Conservation (phyloP, 2,113 vertebrate species). For the Xenotilapia leptura region DNA sequence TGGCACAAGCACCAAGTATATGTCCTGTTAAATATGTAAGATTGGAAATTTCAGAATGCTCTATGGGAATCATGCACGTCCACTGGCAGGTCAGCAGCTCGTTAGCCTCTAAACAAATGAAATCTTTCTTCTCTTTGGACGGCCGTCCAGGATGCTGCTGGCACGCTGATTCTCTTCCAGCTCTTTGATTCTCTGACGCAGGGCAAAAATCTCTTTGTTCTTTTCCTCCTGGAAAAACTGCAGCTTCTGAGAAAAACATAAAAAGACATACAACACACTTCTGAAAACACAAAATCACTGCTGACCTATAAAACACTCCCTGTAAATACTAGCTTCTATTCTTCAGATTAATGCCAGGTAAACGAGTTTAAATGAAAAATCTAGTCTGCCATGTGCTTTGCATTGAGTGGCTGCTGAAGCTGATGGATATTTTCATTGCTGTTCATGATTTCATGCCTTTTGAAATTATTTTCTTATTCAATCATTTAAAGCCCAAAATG, state of each 20-base stretch:
- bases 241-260: slow-evolving; percentile 42
- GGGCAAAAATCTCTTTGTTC: slow-evolving; percentile 39
- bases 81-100: neutral
- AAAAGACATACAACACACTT: neutral
- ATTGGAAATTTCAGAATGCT: neutral
- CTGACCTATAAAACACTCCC: neutral
- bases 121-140: slow-evolving; percentile 33
- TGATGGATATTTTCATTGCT: neutral
- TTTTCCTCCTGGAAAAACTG: slow-evolving; percentile 62
- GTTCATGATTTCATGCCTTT: neutral
- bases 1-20: neutral
- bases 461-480: neutral
- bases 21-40: neutral
- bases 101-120: neutral
- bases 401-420: neutral
- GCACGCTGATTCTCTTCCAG: slow-evolving; percentile 41
- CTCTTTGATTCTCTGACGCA: slow-evolving; percentile 57
- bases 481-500: neutral
- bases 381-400: neutral
- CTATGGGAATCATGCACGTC: neutral
- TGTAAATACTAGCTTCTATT: neutral
- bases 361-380: neutral
- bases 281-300: neutral
- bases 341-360: neutral
- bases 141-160: neutral